A percentile compares a stretch with the other conserved stretches of the same genome.
Conservation (phyloP, 2,113 vertebrate species). For the Odocoileus hemionus region DNA sequence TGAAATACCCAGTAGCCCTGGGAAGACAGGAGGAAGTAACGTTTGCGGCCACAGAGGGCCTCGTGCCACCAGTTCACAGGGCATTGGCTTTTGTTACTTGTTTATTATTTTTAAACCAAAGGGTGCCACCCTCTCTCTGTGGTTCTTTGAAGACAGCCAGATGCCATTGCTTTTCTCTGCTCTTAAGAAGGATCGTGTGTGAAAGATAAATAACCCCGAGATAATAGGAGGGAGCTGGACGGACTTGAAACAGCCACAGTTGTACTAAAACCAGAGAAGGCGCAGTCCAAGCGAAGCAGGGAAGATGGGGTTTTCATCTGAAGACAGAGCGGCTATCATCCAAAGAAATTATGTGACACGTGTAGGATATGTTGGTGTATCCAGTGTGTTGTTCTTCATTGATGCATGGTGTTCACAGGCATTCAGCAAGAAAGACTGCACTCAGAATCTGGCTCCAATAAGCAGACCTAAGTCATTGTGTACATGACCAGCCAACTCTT, state of each 20-base stretch:
- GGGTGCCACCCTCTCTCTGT: constrained; percentile 42
- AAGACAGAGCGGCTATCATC: not conserved
- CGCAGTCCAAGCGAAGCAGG: constrained; percentile 38
- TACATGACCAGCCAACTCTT: not conserved
- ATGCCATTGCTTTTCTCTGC: constrained; percentile 21
- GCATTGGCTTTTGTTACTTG: constrained; percentile 56
- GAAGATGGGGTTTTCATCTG: constrained; percentile 1
- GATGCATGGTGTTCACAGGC: not conserved
- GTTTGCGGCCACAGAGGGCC: not conserved
- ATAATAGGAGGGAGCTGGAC: constrained; percentile 30
- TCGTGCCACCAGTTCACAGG: constrained; percentile 45
- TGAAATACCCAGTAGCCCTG: constrained; percentile 58
- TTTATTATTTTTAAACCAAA: constrained; percentile 67
- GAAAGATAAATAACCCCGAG: constrained; percentile 28
- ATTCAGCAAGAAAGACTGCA: not conserved
- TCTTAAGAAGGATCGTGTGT: constrained; percentile 26
- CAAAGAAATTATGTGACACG: not conserved
- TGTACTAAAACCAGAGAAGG: constrained; percentile 20
- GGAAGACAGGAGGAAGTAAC: constrained; percentile 56
- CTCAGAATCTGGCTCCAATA: not conserved
- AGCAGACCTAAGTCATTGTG: not conserved
- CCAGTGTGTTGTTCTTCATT: not conserved
- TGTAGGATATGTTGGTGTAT: not conserved
- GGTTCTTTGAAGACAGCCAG: constrained; percentile 66
- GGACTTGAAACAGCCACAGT: constrained; percentile 52